Evolutionary conservation across 1,140 invertebrate genomes (phyloP), one percentile per base, ranked within the genome.

Genomic region (Drosophila nasuta): DNA sequence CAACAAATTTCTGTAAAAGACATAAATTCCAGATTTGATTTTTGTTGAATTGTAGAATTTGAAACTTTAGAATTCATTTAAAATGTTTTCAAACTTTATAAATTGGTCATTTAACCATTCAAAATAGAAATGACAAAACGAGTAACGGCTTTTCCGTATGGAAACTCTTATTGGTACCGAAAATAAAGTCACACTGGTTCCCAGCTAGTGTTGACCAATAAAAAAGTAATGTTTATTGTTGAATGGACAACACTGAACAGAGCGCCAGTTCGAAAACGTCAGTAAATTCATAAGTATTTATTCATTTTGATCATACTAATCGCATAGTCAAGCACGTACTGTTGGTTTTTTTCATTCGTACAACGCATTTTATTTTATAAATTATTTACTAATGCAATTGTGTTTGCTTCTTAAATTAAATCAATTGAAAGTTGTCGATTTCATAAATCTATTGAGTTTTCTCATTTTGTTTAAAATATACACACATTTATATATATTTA

Each of bases 371-470:
- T 70, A 70, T 64, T 59, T 70, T 45, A 30, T 51, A 63, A 58
- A 69, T 64, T 43, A 57, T 58, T 57, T 17, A 43, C 48, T 62
- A 66, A 52, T 41, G 25, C 8, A 59, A 35, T 60, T 41, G 38
- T 30, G 43, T 59, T 72, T 75, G 11, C 52, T 33, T 35, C 68
- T 71, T 72, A 73, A 43, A 51, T 66, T 72, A 52, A 57, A 48
- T 67, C 35, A 65, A 57, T 63, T 66, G 28, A 45, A 60, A 54
- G 33, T 57, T 74, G 49, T 51, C 60, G 35, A 30, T 58, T 69
- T 68, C 28, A 68, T 69, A 69, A 68, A 62, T 65, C 51, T 72
- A 64, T 49, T 60, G 57, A 60, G 54, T 54, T 54, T 45, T 52
- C 43, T n/a, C 30, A 45, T 48, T 43, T 35, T 46, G 25, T 54